Evolutionary conservation across 2,888 invertebrate genomes (phyloP).

Genomic region (Acrobasis consociella): DNA sequence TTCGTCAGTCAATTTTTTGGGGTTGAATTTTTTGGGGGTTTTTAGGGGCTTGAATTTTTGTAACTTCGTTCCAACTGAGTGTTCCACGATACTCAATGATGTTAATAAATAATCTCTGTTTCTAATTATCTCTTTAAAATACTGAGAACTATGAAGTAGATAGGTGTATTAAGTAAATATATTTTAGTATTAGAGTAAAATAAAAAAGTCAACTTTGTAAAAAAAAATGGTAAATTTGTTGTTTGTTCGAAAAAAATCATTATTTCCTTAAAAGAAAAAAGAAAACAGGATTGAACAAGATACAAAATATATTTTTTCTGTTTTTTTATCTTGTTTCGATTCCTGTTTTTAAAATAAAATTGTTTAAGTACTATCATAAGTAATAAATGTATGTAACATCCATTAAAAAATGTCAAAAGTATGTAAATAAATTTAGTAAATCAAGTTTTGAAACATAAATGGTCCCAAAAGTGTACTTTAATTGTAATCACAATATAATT

Average conservation of each 20-base stretch:
- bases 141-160: not conserved
- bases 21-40: too few species aligned
- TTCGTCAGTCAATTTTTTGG: too few species aligned
- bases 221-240: not conserved
- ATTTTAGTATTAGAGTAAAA: not conserved
- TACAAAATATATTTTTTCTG: too few species aligned
- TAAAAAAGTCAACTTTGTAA: not conserved
- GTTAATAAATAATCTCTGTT: not conserved
- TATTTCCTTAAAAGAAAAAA: too few species aligned
- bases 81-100: too few species aligned
- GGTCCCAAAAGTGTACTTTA: slow-evolving; percentile 1
- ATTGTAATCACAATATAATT: not conserved
- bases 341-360: not conserved
- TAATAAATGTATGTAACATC: not conserved
- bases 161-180: not conserved
- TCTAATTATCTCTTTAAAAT: not conserved
- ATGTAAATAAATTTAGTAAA: not conserved
- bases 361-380: not conserved
- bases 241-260: too few species aligned
- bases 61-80: too few species aligned
- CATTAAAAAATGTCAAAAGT: not conserved
- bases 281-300: too few species aligned
- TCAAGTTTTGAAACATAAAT: not conserved
- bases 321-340: too few species aligned
- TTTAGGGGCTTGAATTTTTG: too few species aligned